Percentiles rank a stretch among this genome's conserved stretches.
Conservation (phyloP, 2,113 vertebrate species). For the Xiphorhynchus elegans region DNA sequence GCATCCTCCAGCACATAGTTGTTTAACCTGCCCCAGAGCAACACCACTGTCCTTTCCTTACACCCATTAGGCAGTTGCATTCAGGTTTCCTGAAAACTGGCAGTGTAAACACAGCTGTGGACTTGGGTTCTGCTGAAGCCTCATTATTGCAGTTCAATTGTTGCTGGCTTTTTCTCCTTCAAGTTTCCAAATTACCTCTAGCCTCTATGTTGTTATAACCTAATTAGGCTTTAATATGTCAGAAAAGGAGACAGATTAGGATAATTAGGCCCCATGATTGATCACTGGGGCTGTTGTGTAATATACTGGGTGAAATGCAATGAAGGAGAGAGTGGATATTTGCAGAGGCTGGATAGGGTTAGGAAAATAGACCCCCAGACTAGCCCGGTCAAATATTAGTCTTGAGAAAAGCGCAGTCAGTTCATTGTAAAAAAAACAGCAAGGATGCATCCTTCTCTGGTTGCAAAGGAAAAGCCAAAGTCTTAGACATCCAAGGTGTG, state of each 20-base stretch:
- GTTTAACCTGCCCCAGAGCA: conserved; percentile 23
- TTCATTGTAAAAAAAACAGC: neutral
- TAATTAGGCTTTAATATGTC: conserved; percentile 63
- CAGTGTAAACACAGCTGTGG: conserved; percentile 38
- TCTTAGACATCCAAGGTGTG: neutral
- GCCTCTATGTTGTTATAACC: conserved; percentile 44
- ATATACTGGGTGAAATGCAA: neutral
- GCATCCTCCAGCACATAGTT: neutral
- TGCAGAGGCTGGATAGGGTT: neutral
- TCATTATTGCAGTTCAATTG: conserved; percentile 43
- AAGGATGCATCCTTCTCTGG: neutral
- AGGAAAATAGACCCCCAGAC: neutral
- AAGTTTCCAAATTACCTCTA: conserved; percentile 56
- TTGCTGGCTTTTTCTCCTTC: conserved; percentile 16
- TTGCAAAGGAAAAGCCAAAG: neutral
- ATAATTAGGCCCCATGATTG: conserved; percentile 49
- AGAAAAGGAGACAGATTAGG: conserved; percentile 42
- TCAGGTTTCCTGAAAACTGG: neutral
- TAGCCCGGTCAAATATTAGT: neutral
- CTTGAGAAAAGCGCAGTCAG: neutral
- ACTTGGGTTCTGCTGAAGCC: conserved; percentile 10
- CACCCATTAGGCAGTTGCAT: neutral
- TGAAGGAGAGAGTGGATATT: neutral
- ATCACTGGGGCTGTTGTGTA: conserved; percentile 12
- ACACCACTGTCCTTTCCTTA: neutral